Evolutionary conservation across 1,140 invertebrate species (phyloP), one percentile per base, ranked within the genome.

Genomic region (Procambarus clarkii): DNA sequence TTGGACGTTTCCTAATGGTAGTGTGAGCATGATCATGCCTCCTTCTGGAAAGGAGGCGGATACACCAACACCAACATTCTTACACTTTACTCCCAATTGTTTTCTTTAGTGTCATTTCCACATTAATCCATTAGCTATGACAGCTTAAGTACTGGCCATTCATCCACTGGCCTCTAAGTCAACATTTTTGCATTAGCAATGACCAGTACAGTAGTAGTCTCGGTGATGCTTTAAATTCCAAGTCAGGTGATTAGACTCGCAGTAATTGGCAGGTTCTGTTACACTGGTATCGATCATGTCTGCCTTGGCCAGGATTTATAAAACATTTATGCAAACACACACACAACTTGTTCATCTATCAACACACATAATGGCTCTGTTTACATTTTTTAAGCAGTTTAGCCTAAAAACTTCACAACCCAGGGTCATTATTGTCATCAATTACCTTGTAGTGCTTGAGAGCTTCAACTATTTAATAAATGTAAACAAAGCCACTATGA

Each of bases 151-250:
- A 74, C 69, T 74, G 69, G 69, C 69, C 69, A 74, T 34, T 74
- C n/a, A 34, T 34, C 34, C 69, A 74, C 69, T 74, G 69, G 69
- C 69, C 69, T 74, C 69, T 74, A 15, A 74, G 69, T 74, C 69
- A 64, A 11, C 60, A 18, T 5, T 64, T 21, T 64, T 18, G 60
- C 13, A 64, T 15, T 64, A 18, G 15, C 60, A 4, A 64, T 64
- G 60, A 64, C 18, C 60, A 64, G 60, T 58, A 58, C 54, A 58
- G 54, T 58, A 58, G 54, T 4, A 64, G 60, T 21, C 13, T 18
- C 60, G 2, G 60, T 15, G 13, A 21, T 21, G 60, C 60, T 64
- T 13, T 9, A 54, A 9, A 8, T 54, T 5, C 8, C 50, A 9
- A 54, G 50, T 54, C 50, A 54, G 13, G 1, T 9, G 13, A 54